These are phyloP conservation scores for Ormia ochracea DNA, from an alignment of 2,888 invertebrate species.

Conservation along the genomic window DNA sequence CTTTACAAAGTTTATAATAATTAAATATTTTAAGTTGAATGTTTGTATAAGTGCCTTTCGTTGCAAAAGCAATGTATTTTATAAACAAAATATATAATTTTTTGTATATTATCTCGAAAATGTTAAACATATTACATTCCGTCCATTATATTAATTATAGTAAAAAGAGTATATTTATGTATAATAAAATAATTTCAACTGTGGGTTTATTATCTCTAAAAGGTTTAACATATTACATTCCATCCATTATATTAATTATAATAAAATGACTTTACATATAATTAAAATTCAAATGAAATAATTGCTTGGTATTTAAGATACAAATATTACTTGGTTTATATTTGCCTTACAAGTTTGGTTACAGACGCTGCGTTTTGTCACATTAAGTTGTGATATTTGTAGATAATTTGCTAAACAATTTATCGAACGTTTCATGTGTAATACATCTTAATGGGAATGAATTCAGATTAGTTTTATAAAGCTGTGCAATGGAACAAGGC, in stretches of 20 bases:
- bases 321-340: too few species aligned
- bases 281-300: neutral
- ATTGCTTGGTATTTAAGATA: conserved; percentile 31
- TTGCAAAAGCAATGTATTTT: neutral
- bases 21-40: neutral
- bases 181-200: conserved; percentile 25
- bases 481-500: conserved; percentile 41
- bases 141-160: conserved; percentile 23
- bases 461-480: conserved; percentile 12
- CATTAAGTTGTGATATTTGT: conserved; percentile 44
- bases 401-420: conserved; percentile 17
- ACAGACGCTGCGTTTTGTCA: neutral
- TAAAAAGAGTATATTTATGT: conserved; percentile 3
- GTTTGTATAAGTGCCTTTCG: neutral
- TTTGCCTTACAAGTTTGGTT: neutral
- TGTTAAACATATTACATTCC: conserved; percentile 11
- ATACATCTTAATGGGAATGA: neutral
- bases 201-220: neutral
- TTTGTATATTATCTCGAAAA: neutral
- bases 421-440: neutral
- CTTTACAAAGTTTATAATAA: neutral
- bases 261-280: neutral
- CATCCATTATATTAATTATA: conserved; percentile 28
- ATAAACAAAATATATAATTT: neutral
- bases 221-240: conserved; percentile 3